These are phyloP conservation scores for Physella acuta DNA, from an alignment of 1,140 invertebrate genomes.

Conservation along the genomic window DNA sequence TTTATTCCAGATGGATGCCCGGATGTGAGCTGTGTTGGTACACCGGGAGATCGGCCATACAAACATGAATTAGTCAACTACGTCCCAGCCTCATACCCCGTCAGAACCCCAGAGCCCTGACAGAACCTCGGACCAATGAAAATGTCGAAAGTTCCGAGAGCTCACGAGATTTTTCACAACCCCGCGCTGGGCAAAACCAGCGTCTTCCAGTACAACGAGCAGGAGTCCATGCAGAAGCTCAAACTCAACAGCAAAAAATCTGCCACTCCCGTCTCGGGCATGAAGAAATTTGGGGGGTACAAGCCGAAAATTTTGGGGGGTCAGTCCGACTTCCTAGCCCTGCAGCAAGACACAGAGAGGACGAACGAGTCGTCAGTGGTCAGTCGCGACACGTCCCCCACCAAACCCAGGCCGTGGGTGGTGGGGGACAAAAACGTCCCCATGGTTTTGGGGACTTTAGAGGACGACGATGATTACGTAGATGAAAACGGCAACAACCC, in stretches of 20 bases:
- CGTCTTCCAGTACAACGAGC: constrained; percentile 20
- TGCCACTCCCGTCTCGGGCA: not conserved
- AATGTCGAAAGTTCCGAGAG: constrained; percentile 12
- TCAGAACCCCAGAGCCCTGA: too few species aligned
- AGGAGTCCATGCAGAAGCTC: constrained; percentile 22
- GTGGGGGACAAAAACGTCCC: constrained; percentile 29
- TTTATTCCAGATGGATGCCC: too few species aligned
- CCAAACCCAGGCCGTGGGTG: constrained; percentile 18
- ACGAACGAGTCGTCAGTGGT: not conserved
- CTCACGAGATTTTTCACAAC: constrained; percentile 26
- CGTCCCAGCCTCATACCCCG: too few species aligned
- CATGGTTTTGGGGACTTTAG: constrained; percentile 17
- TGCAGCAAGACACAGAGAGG: not conserved
- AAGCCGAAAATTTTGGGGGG: constrained; percentile 28
- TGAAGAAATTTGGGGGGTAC: constrained; percentile 29
- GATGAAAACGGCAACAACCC: not conserved
- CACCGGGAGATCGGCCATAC: too few species aligned
- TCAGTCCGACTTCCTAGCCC: constrained; percentile 3
- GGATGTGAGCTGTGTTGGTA: too few species aligned
- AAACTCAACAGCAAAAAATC: constrained; percentile 23
- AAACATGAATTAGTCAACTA: too few species aligned
- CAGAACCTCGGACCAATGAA: too few species aligned
- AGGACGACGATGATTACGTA: constrained; percentile 10
- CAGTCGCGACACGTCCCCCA: not conserved
- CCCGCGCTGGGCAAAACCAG: not conserved